phyloP scores from a whole-genome alignment of 2,797 vertebrate genomes.

The Aulostomus chinensis region DNA sequence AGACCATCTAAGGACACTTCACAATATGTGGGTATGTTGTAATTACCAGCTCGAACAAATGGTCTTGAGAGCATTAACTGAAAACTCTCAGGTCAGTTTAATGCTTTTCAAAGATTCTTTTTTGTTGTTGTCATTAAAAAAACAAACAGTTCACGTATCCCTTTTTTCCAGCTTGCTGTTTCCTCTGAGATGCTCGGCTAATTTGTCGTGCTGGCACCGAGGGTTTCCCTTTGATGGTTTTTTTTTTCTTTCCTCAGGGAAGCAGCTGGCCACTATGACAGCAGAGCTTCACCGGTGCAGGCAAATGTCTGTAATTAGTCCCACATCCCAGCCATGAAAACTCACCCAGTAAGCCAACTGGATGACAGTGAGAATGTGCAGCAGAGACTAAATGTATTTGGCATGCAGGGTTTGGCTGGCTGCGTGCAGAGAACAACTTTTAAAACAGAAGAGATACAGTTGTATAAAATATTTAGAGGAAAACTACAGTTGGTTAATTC shows the following conservation, averaged over 20 bases:
- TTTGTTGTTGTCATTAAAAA: no score
- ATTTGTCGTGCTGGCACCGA: not conserved
- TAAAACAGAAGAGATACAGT: no score
- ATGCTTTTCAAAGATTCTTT: no score
- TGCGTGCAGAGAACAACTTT: not conserved
- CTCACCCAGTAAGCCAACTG: not conserved
- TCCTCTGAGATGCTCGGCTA: no score
- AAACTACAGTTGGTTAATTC: no score
- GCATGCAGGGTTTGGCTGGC: not conserved
- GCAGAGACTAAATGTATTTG: slow-evolving; percentile 2
- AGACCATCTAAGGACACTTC: not conserved
- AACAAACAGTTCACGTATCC: no score
- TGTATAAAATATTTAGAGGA: no score
- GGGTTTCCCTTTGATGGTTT: slow-evolving; percentile 18
- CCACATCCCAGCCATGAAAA: slow-evolving; percentile 10
- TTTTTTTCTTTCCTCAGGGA: slow-evolving; percentile 7
- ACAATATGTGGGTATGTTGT: not conserved
- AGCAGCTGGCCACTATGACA: slow-evolving; percentile 19
- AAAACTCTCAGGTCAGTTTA: no score
- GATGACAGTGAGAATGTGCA: not conserved
- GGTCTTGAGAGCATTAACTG: no score
- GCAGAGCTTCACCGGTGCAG: slow-evolving; percentile 20
- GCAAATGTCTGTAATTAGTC: slow-evolving; percentile 27
- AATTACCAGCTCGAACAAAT: no score
- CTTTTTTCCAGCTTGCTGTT: no score